phyloP scores from a whole-genome alignment of 2,113 vertebrate species.

The Camarhynchus parvulus region DNA sequence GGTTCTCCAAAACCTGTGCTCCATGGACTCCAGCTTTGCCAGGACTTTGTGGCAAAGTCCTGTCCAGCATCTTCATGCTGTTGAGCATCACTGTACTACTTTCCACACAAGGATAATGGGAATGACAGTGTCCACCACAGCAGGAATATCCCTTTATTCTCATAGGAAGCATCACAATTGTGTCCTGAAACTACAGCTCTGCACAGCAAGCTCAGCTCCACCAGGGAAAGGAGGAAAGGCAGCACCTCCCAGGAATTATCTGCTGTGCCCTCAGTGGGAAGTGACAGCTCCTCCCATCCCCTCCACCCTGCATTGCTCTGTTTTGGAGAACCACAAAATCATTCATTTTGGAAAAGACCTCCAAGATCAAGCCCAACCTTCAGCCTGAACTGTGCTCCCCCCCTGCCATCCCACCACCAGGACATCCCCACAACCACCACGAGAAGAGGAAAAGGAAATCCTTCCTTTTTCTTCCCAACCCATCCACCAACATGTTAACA shows the following conservation, averaged over 20 bases:
- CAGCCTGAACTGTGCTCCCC: neutral
- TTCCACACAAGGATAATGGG: neutral
- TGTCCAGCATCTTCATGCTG: neutral
- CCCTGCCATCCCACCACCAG: neutral
- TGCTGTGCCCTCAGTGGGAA: neutral
- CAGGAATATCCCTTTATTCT: neutral
- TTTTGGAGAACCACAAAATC: neutral
- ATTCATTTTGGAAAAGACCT: neutral
- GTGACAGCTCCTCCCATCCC: neutral
- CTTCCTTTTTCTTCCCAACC: neutral
- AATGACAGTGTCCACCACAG: neutral
- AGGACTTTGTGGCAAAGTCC: neutral
- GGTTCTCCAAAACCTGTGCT: neutral
- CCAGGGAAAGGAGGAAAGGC: neutral
- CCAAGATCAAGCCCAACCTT: neutral
- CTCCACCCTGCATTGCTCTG: neutral
- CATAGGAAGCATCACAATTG: neutral
- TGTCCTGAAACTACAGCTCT: neutral
- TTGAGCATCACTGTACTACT: neutral
- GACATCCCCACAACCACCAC: neutral
- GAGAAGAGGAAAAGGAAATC: neutral
- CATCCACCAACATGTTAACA: conserved; percentile 42
- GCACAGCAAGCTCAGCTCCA: neutral
- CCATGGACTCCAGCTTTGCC: neutral
- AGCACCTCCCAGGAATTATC: neutral